phyloP scores from a whole-genome alignment of 2,797 vertebrate species.

The Sebastes steindachneri region DNA sequence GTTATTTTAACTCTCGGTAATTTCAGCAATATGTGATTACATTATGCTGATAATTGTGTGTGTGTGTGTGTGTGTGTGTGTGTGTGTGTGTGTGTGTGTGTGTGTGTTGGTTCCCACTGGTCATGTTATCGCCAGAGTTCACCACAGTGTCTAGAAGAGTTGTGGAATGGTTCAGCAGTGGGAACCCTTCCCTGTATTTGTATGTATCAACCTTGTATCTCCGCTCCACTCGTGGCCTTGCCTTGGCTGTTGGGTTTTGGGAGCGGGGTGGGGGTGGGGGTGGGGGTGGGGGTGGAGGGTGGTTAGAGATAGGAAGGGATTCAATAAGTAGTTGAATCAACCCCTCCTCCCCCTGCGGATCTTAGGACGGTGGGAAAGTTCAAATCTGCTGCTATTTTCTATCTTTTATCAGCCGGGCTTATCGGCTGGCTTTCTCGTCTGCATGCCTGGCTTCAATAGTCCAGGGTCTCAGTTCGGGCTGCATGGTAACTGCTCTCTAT shows the following conservation, averaged over 20 bases:
- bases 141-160: slow-evolving; percentile 6
- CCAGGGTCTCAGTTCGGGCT: slow-evolving; percentile 89
- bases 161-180: slow-evolving; percentile 1
- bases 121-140: background rate
- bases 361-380: slow-evolving; percentile 92
- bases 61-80: background rate
- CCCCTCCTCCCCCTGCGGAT: slow-evolving; percentile 72
- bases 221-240: slow-evolving; percentile 59
- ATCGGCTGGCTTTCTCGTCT: slow-evolving; percentile 91
- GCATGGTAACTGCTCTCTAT: slow-evolving; percentile 63
- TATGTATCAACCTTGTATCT: slow-evolving; percentile 30
- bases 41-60: background rate
- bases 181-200: slow-evolving; percentile 17
- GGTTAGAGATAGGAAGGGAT: slow-evolving; percentile 69
- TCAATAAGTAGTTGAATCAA: slow-evolving; percentile 71
- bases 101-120: background rate
- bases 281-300: background rate
- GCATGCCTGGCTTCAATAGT: slow-evolving; percentile 86
- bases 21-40: background rate
- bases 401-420: slow-evolving; percentile 90
- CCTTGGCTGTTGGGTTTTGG: slow-evolving; percentile 28
- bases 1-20: slow-evolving; percentile 3
- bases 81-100: background rate
- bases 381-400: slow-evolving; percentile 98
- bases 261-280: background rate